phyloP scores from a whole-genome alignment of 2,888 invertebrate genomes.

The Colostygia pectinataria region DNA sequence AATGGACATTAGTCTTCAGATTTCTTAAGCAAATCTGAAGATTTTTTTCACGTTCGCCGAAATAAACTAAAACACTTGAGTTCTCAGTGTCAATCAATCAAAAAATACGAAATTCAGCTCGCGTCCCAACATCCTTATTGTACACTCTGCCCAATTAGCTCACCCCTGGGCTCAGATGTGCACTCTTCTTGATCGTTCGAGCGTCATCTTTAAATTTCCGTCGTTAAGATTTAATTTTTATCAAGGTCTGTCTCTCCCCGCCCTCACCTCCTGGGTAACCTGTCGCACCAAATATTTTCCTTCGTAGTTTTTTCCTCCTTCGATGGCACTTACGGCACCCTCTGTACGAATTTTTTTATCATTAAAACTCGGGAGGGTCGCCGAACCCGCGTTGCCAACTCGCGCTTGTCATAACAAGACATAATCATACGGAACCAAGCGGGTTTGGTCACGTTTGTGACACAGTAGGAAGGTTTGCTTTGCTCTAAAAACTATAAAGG shows the following conservation, averaged over 20 bases:
- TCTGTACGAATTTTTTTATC: slow-evolving; percentile 83
- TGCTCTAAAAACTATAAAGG: too few relatives aligned
- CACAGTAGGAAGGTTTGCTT: slow-evolving; percentile 37
- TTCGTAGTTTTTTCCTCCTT: slow-evolving; percentile 81
- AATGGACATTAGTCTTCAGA: too few relatives aligned
- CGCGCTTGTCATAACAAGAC: slow-evolving; percentile 80
- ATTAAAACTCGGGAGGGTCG: slow-evolving; percentile 82
- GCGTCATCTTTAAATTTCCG: slow-evolving; percentile 84
- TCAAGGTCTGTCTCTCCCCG: slow-evolving; percentile 60
- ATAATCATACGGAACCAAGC: slow-evolving; percentile 66
- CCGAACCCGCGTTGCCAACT: slow-evolving; percentile 77
- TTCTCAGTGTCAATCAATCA: slow-evolving; percentile 58
- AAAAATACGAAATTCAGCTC: slow-evolving; percentile 44
- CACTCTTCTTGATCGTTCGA: slow-evolving; percentile 82
- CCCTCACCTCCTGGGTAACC: slow-evolving; percentile 63
- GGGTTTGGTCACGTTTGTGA: slow-evolving; percentile 52
- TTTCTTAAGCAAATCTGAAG: neutral
- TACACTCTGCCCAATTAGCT: slow-evolving; percentile 77
- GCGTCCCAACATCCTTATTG: slow-evolving; percentile 51
- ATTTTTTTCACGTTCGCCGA: neutral
- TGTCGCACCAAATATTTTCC: slow-evolving; percentile 84
- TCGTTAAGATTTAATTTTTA: slow-evolving; percentile 84
- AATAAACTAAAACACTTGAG: slow-evolving; percentile 39
- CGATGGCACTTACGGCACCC: slow-evolving; percentile 81
- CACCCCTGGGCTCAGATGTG: slow-evolving; percentile 78